Evolutionary conservation across 2,113 vertebrate species (phyloP).

Genomic region (Pedetes capensis): DNA sequence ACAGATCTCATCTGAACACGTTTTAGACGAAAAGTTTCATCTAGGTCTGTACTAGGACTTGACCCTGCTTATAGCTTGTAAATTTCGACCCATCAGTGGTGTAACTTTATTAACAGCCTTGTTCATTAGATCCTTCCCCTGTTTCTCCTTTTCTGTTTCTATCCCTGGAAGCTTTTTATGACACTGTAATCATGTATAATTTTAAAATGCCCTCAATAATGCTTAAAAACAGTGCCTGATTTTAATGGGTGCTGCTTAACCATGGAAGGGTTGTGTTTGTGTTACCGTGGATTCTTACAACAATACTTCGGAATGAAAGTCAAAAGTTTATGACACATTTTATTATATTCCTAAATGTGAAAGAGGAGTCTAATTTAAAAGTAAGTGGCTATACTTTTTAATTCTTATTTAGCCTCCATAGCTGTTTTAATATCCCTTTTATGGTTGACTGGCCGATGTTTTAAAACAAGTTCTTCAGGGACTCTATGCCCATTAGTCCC

Average conservation of each 20-base stretch:
- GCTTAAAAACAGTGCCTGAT: slow-evolving; percentile 43
- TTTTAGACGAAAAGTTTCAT: neutral
- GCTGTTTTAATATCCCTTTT: slow-evolving; percentile 83
- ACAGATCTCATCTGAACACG: neutral
- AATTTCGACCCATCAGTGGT: neutral
- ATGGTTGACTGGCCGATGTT: slow-evolving; percentile 79
- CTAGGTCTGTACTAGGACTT: neutral
- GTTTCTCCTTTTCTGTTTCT: slow-evolving; percentile 5
- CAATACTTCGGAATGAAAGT: slow-evolving; percentile 86
- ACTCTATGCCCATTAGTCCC: slow-evolving; percentile 83
- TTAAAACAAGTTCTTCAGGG: slow-evolving; percentile 84
- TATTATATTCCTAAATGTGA: slow-evolving; percentile 84
- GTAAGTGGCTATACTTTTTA: slow-evolving; percentile 81
- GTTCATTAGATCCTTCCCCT: neutral
- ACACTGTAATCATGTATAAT: slow-evolving; percentile 5
- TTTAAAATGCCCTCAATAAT: slow-evolving; percentile 37
- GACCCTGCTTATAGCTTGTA: neutral
- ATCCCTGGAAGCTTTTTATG: slow-evolving; percentile 24
- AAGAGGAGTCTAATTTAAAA: slow-evolving; percentile 78
- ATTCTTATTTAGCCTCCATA: slow-evolving; percentile 84
- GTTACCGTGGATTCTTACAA: slow-evolving; percentile 71
- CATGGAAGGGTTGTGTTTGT: slow-evolving; percentile 31
- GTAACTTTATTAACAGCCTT: neutral
- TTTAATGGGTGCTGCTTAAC: slow-evolving; percentile 53
- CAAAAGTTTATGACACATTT: slow-evolving; percentile 87